Percentiles rank a stretch among this genome's conserved stretches.
Conservation (phyloP, 2,113 vertebrate genomes). For the Merops nubicus region DNA sequence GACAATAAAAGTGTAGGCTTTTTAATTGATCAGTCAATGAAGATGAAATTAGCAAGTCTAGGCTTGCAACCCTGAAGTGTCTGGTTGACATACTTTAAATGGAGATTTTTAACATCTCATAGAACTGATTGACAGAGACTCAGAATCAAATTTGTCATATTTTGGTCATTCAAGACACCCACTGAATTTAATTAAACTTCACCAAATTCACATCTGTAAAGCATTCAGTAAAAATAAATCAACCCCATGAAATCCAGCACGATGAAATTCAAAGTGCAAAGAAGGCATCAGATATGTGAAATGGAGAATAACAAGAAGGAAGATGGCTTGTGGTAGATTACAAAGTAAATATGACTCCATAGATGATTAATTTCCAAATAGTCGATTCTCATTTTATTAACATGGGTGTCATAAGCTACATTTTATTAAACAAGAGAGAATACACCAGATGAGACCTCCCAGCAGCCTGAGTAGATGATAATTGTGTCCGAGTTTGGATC, state of each 20-base stretch:
- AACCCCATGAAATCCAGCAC: not conserved
- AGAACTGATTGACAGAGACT: not conserved
- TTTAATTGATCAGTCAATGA: not conserved
- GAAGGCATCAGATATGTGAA: not conserved
- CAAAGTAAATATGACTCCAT: not conserved
- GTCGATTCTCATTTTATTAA: not conserved
- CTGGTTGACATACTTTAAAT: not conserved
- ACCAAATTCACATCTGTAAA: slow-evolving; percentile 1
- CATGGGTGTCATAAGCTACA: not conserved
- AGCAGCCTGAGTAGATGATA: not conserved
- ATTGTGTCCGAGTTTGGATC: not conserved
- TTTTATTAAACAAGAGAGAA: not conserved
- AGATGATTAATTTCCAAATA: not conserved
- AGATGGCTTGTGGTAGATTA: not conserved
- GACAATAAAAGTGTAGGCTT: not conserved
- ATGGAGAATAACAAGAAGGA: not conserved
- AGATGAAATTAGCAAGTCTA: not conserved
- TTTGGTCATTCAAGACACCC: not conserved
- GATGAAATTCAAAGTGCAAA: not conserved
- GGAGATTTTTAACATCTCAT: not conserved
- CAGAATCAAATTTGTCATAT: not conserved
- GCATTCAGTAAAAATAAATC: not conserved
- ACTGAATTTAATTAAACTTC: not conserved
- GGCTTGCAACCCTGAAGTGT: not conserved
- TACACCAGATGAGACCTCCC: not conserved